phyloP scores from a whole-genome alignment of 2,888 invertebrate genomes.

The Trisateles emortualis region DNA sequence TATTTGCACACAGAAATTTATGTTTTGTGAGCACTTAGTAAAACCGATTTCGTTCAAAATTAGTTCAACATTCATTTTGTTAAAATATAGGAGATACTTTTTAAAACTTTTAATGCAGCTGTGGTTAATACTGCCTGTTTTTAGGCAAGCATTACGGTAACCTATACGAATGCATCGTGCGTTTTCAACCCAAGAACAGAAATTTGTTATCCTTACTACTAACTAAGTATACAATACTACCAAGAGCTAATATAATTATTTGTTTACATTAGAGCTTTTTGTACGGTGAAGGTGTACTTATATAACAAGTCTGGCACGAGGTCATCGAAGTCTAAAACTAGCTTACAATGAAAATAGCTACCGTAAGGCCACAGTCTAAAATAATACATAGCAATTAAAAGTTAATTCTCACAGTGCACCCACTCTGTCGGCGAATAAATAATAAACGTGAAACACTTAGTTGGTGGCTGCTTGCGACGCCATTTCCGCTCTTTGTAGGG shows the following conservation, averaged over 20 bases:
- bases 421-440: conserved; percentile 34
- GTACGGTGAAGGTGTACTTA: not conserved
- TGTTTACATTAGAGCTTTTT: no score
- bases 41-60: no score
- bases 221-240: no score
- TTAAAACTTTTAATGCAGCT: not conserved
- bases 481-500: conserved; percentile 33
- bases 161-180: no score
- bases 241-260: no score
- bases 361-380: conserved; percentile 11
- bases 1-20: conserved; percentile 16
- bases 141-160: no score
- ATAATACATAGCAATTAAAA: conserved; percentile 42
- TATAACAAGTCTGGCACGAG: not conserved
- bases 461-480: conserved; percentile 17
- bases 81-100: no score
- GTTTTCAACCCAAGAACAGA: no score
- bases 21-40: no score
- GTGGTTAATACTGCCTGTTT: no score
- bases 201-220: no score
- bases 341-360: not conserved
- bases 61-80: no score
- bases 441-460: conserved; percentile 43
- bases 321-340: not conserved
- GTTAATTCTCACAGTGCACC: conserved; percentile 31